These are phyloP conservation scores for Anaspis maculata DNA, from an alignment of 2,888 invertebrate species.

Conservation along the genomic window DNA sequence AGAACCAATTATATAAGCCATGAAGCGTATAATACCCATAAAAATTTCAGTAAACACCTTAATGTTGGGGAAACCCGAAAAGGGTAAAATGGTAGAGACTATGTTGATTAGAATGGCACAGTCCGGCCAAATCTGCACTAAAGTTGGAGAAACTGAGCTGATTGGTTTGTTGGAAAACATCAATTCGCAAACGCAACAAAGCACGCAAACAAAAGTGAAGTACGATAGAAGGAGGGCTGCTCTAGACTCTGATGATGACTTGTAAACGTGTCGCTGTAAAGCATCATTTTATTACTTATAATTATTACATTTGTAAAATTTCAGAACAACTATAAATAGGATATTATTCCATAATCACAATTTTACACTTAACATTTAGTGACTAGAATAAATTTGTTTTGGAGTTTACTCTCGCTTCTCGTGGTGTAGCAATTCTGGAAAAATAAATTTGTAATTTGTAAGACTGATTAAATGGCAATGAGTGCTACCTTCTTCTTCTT, in stretches of 20 bases:
- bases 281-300: constrained; percentile 3
- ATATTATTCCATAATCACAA: too few relatives aligned
- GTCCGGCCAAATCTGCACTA: constrained; percentile 75
- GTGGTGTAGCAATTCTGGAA: constrained; percentile 34
- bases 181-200: constrained; percentile 72
- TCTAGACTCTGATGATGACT: constrained; percentile 76
- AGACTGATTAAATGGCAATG: too few relatives aligned
- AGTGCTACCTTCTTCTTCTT: constrained; percentile 58
- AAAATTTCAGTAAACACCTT: constrained; percentile 7
- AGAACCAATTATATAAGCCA: neutral
- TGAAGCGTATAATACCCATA: neutral
- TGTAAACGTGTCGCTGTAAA: constrained; percentile 34
- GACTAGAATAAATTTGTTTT: too few relatives aligned
- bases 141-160: constrained; percentile 78
- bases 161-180: constrained; percentile 78
- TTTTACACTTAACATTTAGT: neutral
- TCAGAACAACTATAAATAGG: constrained; percentile 4
- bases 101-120: constrained; percentile 93
- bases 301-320: neutral
- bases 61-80: constrained; percentile 59
- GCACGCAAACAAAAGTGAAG: constrained; percentile 66
- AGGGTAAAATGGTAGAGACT: constrained; percentile 88
- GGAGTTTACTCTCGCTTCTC: constrained; percentile 46
- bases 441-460: constrained; percentile 3
- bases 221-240: constrained; percentile 85